These are phyloP conservation scores for Coregonus ussuriensis DNA, from an alignment of 2,797 vertebrate species.

Conservation along the genomic window DNA sequence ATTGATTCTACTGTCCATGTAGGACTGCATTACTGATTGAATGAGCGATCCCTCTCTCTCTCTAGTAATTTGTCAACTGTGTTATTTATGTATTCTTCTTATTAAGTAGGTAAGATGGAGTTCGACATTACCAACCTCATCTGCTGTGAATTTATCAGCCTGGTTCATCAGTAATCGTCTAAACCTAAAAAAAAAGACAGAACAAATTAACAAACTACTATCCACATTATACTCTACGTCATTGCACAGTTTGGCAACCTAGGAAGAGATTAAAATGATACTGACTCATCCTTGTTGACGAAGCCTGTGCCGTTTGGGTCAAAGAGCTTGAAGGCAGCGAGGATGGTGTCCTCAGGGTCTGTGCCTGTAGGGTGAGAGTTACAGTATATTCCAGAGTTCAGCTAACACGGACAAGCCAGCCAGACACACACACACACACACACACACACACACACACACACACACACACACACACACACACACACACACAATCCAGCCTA, in stretches of 20 bases:
- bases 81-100: background rate
- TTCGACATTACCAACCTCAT: slow-evolving; percentile 78
- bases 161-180: slow-evolving; percentile 87
- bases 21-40: background rate
- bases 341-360: slow-evolving; percentile 90
- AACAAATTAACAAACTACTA: background rate
- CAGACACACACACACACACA: too few species aligned
- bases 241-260: background rate
- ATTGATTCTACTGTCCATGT: background rate
- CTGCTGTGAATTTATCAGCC: slow-evolving; percentile 88
- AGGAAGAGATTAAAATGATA: slow-evolving; percentile 15
- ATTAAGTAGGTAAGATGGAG: background rate
- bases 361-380: slow-evolving; percentile 74
- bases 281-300: slow-evolving; percentile 91
- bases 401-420: background rate
- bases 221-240: background rate
- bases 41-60: background rate
- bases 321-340: slow-evolving; percentile 88
- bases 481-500: too few species aligned
- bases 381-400: background rate
- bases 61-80: background rate
- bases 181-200: slow-evolving; percentile 72
- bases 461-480: too few species aligned
- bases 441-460: too few species aligned
- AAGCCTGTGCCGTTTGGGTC: slow-evolving; percentile 85